Evolutionary conservation across 1,140 invertebrate genomes (phyloP).

Genomic region (Diorhabda carinulata): DNA sequence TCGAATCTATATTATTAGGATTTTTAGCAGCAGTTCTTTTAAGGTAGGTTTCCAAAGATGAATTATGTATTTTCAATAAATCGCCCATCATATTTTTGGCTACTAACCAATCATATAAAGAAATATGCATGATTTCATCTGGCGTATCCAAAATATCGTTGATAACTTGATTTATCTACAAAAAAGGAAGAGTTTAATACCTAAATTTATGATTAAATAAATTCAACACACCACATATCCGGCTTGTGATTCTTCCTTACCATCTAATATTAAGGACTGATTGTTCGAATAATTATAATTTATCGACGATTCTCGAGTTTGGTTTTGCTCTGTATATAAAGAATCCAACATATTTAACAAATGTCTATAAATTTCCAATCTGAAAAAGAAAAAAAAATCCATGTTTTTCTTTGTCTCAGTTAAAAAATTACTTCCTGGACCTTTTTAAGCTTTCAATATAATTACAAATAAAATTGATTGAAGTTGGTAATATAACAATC

Average conservation of each 20-base stretch:
- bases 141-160: slow-evolving; percentile 51
- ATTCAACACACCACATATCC: slow-evolving; percentile 7
- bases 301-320: slow-evolving; percentile 43
- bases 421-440: too few relatives aligned
- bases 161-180: slow-evolving; percentile 35
- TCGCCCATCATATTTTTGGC: slow-evolving; percentile 71
- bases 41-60: slow-evolving; percentile 80
- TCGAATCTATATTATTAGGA: slow-evolving; percentile 58
- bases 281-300: slow-evolving; percentile 18
- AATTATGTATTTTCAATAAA: slow-evolving; percentile 70
- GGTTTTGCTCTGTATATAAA: slow-evolving; percentile 60
- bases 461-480: too few relatives aligned
- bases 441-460: too few relatives aligned
- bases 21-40: slow-evolving; percentile 56
- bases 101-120: slow-evolving; percentile 92
- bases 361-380: slow-evolving; percentile 86
- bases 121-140: slow-evolving; percentile 87
- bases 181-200: background rate
- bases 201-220: background rate
- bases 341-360: slow-evolving; percentile 76
- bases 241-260: background rate
- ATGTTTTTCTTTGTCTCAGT: too few relatives aligned
- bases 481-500: too few relatives aligned
- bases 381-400: slow-evolving; percentile 39
- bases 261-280: slow-evolving; percentile 26